These are phyloP conservation scores for Hedya salicella DNA, from an alignment of 2,888 invertebrate genomes.

Conservation along the genomic window DNA sequence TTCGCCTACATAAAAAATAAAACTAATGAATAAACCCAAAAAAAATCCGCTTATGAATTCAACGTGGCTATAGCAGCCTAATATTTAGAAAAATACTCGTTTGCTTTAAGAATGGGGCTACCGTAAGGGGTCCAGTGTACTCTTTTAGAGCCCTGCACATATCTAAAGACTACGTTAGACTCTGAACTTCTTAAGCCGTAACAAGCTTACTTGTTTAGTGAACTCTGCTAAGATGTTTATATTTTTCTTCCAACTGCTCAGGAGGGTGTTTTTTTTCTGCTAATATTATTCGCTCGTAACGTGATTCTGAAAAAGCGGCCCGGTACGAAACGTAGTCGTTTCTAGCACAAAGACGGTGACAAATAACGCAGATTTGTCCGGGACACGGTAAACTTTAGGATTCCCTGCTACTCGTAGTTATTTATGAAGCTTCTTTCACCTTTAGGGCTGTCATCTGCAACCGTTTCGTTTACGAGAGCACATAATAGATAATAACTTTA, in stretches of 20 bases:
- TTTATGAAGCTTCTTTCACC: slow-evolving; percentile 17
- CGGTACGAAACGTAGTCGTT: slow-evolving; percentile 9
- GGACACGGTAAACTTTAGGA: slow-evolving; percentile 9
- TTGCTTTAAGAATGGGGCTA: too few relatives aligned
- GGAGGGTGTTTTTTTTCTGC: neutral
- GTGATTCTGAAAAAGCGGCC: slow-evolving; percentile 4
- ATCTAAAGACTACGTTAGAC: too few relatives aligned
- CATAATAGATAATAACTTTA: too few relatives aligned
- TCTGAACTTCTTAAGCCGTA: too few relatives aligned
- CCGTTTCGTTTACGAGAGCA: slow-evolving; percentile 3
- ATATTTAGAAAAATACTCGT: too few relatives aligned
- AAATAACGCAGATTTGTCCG: slow-evolving; percentile 23
- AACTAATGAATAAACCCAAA: too few relatives aligned
- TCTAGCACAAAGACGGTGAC: slow-evolving; percentile 21
- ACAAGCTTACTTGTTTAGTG: too few relatives aligned
- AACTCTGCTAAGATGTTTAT: neutral
- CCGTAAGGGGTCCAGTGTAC: too few relatives aligned
- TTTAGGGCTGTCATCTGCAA: slow-evolving; percentile 10
- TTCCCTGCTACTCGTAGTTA: slow-evolving; percentile 22
- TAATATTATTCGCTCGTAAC: slow-evolving; percentile 14
- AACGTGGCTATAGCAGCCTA: too few relatives aligned
- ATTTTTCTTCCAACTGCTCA: neutral
- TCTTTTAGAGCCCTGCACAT: too few relatives aligned
- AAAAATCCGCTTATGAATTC: too few relatives aligned
- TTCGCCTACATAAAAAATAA: too few relatives aligned